Evolutionary conservation across 2,888 invertebrate species (phyloP), one percentile per base, ranked within the genome.

Genomic region (Caenorhabditis japonica): DNA sequence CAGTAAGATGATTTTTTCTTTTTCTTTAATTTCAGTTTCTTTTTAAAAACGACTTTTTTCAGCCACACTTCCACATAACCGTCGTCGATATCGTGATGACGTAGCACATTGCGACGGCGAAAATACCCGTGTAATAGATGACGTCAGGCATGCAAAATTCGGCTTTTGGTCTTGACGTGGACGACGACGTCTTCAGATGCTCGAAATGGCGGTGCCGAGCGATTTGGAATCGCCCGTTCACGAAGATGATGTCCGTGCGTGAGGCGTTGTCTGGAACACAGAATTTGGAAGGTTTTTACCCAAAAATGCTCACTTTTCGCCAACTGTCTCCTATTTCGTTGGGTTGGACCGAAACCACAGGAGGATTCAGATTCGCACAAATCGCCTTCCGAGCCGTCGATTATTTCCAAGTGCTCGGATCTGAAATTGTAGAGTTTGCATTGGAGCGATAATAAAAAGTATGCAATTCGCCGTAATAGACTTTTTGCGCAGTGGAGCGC

Each of bases 51-150:
- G 17, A 15, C 10, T 17, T 27, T 15, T 30, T n/a, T n/a, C n/a
- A 27, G 12, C 52, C 38, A 34, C 27, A 60, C 21, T 43, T 49
- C 23, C 41, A 61, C 7, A 61, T 27, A 5, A 64, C 43, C 0
- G 64, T 64, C 13, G 64, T 64, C 7, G 64, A 64, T 2, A 64
- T 64, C 0, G 64, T 64, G 5, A 55, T 15, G 15, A 64, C 21
- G 19, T 64, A 64, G 25, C 64, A 47, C 3, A 64, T n/a, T 41
- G 56, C 17, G 12, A 64, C 56, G 3, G 55, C 30, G 13, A 44
- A 47, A n/a, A 64, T 4, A 7, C 55, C 64, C 13, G 27, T 34
- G 17, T 56, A 56, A n/a, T 64, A 64, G 15, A 64, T n/a, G 2
- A 55, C 19, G 15, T 56, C 64, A 0, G 64, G 56, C 55, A 64